phyloP scores from a whole-genome alignment of 2,113 vertebrate genomes.

The Labeo catla region DNA sequence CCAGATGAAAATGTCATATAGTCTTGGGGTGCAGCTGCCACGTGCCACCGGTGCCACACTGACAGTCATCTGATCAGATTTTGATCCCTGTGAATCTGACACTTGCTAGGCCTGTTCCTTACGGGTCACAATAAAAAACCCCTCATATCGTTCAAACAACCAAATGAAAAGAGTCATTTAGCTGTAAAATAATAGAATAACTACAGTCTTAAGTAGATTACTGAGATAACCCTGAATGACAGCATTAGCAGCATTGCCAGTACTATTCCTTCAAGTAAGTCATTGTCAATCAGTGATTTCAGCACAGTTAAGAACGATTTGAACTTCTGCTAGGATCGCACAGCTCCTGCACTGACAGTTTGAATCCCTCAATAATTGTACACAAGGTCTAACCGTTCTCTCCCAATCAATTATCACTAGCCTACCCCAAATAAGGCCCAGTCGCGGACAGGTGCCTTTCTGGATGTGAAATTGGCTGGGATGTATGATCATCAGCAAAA shows the following conservation, averaged over 20 bases:
- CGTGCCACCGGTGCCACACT: neutral
- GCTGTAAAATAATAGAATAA: neutral
- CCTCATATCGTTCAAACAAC: neutral
- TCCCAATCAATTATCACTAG: neutral
- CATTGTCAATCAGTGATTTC: neutral
- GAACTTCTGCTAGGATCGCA: neutral
- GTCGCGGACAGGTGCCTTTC: neutral
- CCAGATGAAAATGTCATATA: conserved; percentile 19
- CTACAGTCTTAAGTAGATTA: neutral
- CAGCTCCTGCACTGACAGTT: neutral
- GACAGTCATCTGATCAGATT: neutral
- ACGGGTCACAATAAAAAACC: neutral
- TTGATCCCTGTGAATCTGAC: neutral
- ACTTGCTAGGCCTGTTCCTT: neutral
- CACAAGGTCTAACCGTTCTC: neutral
- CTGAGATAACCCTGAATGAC: neutral
- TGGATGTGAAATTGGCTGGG: neutral
- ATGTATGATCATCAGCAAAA: neutral
- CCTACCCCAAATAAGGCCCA: neutral
- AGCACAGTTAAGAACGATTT: neutral
- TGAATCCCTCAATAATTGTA: neutral
- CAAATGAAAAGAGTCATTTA: neutral
- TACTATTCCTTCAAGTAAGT: neutral
- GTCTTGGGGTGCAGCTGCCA: conserved; percentile 7
- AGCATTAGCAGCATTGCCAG: neutral